Conservation (phyloP, 2,797 vertebrate species). For the Enteromius afrohamiltoni region DNA sequence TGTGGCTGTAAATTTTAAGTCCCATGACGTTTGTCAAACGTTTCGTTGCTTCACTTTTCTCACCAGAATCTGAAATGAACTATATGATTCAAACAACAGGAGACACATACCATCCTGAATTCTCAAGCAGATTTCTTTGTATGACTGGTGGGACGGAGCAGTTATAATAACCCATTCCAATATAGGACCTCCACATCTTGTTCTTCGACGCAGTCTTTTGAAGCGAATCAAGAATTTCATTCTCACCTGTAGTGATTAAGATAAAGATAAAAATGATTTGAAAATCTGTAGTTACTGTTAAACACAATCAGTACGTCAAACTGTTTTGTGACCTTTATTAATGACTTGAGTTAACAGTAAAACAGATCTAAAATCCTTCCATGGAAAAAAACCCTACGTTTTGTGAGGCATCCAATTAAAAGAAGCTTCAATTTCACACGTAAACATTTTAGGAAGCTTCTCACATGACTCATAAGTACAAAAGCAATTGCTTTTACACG, state of each 20-base stretch:
- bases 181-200: conserved; percentile 95
- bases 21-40: not conserved
- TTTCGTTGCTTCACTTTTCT: not conserved
- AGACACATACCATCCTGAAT: conserved; percentile 91
- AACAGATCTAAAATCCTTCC: not conserved
- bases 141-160: conserved; percentile 92
- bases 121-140: conserved; percentile 92
- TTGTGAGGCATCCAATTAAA: conserved; percentile 29
- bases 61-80: not conserved
- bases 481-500: not conserved
- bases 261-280: not conserved
- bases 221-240: conserved; percentile 88
- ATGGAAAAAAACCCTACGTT: not conserved
- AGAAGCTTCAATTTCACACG: conserved; percentile 7
- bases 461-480: not conserved
- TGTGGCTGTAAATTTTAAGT: not conserved
- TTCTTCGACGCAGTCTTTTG: conserved; percentile 90
- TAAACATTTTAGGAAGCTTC: conserved; percentile 18
- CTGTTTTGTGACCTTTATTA: no score
- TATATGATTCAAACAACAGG: not conserved
- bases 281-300: not conserved
- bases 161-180: conserved; percentile 99
- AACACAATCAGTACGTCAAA: not conserved
- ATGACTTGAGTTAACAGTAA: conserved; percentile 3
- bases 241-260: conserved; percentile 86